Conservation (phyloP, 2,888 invertebrate genomes). For the Acrobasis suavella region DNA sequence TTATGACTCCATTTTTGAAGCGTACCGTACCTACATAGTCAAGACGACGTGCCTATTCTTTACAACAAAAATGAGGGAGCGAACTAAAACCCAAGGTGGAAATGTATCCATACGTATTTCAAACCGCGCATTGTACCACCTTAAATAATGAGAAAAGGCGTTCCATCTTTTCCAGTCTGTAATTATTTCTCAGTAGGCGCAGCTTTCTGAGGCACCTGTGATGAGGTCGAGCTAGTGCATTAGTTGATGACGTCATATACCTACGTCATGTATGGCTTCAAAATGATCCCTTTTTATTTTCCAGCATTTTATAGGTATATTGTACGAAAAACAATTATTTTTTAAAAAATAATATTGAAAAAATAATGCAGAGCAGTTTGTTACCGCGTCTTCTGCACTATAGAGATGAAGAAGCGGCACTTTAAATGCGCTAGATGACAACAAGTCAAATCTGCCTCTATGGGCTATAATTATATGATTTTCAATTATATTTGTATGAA, state of each 20-base stretch:
- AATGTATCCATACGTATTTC: slow-evolving; percentile 32
- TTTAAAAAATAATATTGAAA: no score
- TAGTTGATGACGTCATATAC: slow-evolving; percentile 72
- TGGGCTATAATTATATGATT: no score
- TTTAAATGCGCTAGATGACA: no score
- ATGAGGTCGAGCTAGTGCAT: slow-evolving; percentile 70
- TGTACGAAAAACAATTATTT: no score
- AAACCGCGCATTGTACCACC: slow-evolving; percentile 55
- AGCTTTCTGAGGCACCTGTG: slow-evolving; percentile 43
- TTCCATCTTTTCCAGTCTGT: slow-evolving; percentile 65
- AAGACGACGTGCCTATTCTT: slow-evolving; percentile 12
- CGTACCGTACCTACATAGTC: background rate
- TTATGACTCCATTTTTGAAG: no score
- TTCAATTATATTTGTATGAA: no score
- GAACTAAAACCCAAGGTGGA: slow-evolving; percentile 11
- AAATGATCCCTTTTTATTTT: background rate
- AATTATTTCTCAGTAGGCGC: slow-evolving; percentile 62
- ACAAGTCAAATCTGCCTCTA: no score
- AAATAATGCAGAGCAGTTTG: no score
- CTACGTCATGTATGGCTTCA: slow-evolving; percentile 37
- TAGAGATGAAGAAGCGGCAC: no score
- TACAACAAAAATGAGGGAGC: slow-evolving; percentile 18
- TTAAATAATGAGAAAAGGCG: slow-evolving; percentile 67
- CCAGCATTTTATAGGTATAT: background rate
- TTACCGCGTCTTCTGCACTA: no score